phyloP scores from a whole-genome alignment of 1,140 invertebrate genomes.

The Eueides isabella region DNA sequence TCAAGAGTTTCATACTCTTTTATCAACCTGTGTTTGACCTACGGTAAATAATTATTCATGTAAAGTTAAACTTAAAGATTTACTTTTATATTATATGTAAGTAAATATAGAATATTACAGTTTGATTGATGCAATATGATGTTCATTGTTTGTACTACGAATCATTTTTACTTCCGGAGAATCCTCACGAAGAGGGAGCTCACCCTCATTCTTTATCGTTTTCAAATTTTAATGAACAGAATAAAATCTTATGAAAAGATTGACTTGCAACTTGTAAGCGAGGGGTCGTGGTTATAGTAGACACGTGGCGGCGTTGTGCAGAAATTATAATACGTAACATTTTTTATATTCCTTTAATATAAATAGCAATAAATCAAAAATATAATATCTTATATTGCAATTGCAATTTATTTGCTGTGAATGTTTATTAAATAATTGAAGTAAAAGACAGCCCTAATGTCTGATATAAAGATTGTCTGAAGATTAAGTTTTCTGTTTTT shows the following conservation, averaged over 20 bases:
- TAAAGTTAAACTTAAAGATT: too few species aligned
- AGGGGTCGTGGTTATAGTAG: slow-evolving; percentile 18
- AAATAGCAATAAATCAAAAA: not conserved
- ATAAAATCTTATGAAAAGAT: slow-evolving; percentile 31
- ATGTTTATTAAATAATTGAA: not conserved
- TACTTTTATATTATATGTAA: not conserved
- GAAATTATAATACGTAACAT: not conserved
- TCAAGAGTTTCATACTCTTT: too few species aligned
- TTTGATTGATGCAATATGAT: slow-evolving; percentile 21
- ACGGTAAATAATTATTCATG: too few species aligned
- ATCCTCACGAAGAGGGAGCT: slow-evolving; percentile 20
- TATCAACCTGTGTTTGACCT: too few species aligned
- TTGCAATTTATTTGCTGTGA: not conserved
- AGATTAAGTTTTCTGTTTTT: too few species aligned
- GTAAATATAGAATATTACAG: not conserved
- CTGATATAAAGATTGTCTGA: too few species aligned
- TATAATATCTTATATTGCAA: not conserved
- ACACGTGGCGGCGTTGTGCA: slow-evolving; percentile 24
- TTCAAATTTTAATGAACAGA: slow-evolving; percentile 40
- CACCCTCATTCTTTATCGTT: slow-evolving; percentile 36
- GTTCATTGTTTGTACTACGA: slow-evolving; percentile 29
- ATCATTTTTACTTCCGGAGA: slow-evolving; percentile 35
- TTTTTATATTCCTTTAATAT: slow-evolving; percentile 3
- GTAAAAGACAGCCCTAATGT: too few species aligned
- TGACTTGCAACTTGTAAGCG: slow-evolving; percentile 22